Conservation (phyloP, 2,113 vertebrate genomes). For the Sterna hirundo region DNA sequence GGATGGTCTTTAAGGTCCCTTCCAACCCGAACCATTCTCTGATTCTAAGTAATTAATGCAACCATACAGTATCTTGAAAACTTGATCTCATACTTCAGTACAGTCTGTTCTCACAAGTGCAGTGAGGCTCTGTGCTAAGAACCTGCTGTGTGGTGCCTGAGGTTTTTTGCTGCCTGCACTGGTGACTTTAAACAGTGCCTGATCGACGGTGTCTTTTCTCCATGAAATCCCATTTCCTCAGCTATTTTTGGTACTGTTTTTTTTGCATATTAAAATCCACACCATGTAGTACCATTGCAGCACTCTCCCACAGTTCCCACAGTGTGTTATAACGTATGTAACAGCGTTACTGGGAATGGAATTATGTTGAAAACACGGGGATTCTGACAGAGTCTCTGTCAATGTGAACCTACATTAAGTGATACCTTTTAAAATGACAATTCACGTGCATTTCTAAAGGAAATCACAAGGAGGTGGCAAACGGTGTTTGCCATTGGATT, state of each 20-base stretch:
- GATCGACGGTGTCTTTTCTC: fast-evolving
- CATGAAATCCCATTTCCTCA: background rate
- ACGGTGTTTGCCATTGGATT: background rate
- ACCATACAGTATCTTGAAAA: background rate
- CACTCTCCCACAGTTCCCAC: background rate
- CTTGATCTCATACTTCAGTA: fast-evolving
- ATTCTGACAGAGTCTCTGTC: background rate
- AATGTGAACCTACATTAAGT: background rate
- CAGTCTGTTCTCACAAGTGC: background rate
- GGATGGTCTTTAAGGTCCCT: background rate
- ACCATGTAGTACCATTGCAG: background rate
- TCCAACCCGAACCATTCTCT: background rate
- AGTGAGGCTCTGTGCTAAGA: background rate
- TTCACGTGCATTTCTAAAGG: background rate
- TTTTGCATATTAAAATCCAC: background rate
- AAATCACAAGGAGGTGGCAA: background rate
- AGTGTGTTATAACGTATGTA: background rate
- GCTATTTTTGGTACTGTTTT: background rate
- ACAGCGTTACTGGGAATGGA: background rate
- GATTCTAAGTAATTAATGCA: background rate
- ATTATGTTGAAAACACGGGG: background rate
- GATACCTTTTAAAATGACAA: background rate
- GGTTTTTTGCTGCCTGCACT: background rate
- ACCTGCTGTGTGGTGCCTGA: background rate
- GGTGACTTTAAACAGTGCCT: background rate